These are phyloP conservation scores for Eupithecia exiguata DNA, from an alignment of 2,888 invertebrate species.

Conservation along the genomic window DNA sequence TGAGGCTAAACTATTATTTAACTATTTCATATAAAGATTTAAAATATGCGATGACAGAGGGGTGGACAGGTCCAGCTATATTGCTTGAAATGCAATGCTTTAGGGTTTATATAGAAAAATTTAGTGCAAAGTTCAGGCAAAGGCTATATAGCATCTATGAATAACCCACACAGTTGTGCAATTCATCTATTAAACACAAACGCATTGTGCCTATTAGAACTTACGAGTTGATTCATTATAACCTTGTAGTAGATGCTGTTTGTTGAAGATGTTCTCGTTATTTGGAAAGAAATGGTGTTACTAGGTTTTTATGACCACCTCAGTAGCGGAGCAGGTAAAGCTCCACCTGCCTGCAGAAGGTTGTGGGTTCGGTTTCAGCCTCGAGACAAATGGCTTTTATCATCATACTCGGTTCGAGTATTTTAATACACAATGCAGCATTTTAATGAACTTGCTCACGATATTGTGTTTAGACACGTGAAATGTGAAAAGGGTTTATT, in stretches of 20 bases:
- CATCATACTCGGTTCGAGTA: too few relatives aligned
- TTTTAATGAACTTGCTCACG: not conserved
- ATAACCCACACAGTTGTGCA: not conserved
- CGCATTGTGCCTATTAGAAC: conserved; percentile 27
- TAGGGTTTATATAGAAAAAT: not conserved
- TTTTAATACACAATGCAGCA: not conserved
- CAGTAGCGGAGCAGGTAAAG: not conserved
- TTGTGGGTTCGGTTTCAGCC: not conserved
- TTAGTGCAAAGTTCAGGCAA: not conserved
- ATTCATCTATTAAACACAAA: conserved; percentile 13
- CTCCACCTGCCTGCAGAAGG: not conserved
- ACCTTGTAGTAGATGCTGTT: conserved; percentile 8
- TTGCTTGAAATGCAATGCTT: too few relatives aligned
- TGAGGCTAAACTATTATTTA: too few relatives aligned
- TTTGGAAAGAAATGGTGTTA: not conserved
- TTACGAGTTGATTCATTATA: conserved; percentile 13
- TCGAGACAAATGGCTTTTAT: not conserved
- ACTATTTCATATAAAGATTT: too few relatives aligned
- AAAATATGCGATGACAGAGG: too few relatives aligned
- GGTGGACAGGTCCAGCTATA: too few relatives aligned
- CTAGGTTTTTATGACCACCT: not conserved
- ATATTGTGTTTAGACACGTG: not conserved
- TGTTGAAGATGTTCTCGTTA: not conserved
- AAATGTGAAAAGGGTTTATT: not conserved
- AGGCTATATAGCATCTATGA: not conserved